Conservation (phyloP, 2,888 invertebrate genomes). For the Phyllotreta cruciferae region DNA sequence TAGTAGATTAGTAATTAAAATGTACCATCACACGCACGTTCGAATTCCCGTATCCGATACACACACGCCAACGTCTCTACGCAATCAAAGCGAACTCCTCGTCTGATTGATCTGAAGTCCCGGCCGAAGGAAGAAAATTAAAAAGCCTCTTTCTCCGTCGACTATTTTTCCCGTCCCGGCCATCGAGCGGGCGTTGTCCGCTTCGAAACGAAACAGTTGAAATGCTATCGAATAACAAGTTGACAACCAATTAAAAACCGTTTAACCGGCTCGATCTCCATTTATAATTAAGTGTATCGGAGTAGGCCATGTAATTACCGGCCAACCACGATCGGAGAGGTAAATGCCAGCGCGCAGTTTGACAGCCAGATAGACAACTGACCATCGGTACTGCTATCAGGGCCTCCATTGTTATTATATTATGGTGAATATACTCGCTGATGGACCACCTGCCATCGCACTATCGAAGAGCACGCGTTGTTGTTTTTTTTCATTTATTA, state of each 20-base stretch:
- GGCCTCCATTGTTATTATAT: conserved; percentile 36
- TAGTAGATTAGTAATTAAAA: too few relatives aligned
- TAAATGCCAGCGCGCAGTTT: conserved; percentile 47
- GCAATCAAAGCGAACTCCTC: not conserved
- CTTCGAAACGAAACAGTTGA: conserved; percentile 34
- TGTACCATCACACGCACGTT: too few relatives aligned
- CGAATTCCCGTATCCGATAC: too few relatives aligned
- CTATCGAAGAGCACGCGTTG: conserved; percentile 13
- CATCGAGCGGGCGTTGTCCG: conserved; percentile 34
- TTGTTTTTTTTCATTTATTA: not conserved
- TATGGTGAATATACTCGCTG: not conserved
- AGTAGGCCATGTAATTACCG: conserved; percentile 57
- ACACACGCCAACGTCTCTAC: not conserved
- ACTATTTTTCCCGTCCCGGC: too few relatives aligned
- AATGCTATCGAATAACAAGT: conserved; percentile 54
- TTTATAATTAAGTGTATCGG: conserved; percentile 59
- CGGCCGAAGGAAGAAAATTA: conserved; percentile 30
- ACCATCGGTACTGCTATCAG: conserved; percentile 44
- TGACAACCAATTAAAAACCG: conserved; percentile 59
- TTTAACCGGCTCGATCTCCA: conserved; percentile 56
- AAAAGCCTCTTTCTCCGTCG: conserved; percentile 23
- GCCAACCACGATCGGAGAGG: conserved; percentile 54
- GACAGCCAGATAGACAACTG: conserved; percentile 56
- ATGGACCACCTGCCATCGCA: conserved; percentile 13
- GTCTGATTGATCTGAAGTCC: conserved; percentile 8